Evolutionary conservation across 2,888 invertebrate genomes (phyloP).

Genomic region (Amiota minor): DNA sequence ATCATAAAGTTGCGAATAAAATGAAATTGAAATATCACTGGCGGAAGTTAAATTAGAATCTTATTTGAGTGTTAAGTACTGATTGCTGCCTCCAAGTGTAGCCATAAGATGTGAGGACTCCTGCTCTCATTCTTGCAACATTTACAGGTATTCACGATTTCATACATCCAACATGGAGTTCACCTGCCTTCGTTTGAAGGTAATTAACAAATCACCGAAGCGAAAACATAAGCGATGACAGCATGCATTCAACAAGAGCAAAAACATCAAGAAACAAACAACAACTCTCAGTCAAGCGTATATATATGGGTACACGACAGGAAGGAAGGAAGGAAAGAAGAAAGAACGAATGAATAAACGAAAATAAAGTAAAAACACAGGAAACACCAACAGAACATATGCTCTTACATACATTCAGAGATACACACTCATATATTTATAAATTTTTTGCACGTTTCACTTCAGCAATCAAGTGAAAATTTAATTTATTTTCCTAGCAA

Average conservation of each 20-base stretch:
- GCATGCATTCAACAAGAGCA: no score
- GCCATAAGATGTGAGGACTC: background rate
- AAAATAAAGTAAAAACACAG: background rate
- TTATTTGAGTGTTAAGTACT: background rate
- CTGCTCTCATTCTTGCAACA: no score
- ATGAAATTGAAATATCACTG: background rate
- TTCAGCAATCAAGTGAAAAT: no score
- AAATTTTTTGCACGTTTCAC: no score
- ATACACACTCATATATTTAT: background rate
- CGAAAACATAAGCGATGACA: no score
- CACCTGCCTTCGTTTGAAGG: background rate
- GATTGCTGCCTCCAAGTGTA: background rate
- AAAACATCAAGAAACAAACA: background rate
- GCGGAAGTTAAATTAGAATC: background rate
- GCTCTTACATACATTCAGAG: background rate
- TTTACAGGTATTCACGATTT: background rate
- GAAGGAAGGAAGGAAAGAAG: background rate
- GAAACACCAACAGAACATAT: background rate
- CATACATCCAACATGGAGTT: background rate
- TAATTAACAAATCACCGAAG: slow-evolving; percentile 17
- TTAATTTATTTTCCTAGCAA: no score
- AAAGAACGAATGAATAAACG: background rate
- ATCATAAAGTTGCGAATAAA: background rate
- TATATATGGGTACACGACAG: background rate
- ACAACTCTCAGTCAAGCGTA: background rate